These are phyloP conservation scores for Eulemur mongoz DNA, from an alignment of 2,797 vertebrate species.

Conservation along the genomic window DNA sequence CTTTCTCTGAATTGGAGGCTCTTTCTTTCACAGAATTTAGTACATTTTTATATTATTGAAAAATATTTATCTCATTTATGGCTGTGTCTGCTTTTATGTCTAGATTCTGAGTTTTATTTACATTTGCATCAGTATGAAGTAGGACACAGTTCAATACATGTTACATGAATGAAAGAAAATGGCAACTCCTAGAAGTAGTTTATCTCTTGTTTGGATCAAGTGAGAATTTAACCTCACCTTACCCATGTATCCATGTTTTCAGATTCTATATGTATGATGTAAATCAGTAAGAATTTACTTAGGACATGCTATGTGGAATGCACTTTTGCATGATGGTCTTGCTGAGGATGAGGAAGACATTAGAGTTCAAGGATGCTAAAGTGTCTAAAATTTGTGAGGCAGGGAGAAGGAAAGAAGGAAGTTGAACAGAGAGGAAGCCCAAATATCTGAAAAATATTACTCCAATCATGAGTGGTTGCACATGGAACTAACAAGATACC, in stretches of 20 bases:
- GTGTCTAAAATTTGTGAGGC: neutral
- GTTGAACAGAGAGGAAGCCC: neutral
- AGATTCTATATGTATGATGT: neutral
- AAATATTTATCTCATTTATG: neutral
- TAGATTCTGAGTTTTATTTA: neutral
- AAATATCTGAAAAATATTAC: neutral
- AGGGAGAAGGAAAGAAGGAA: neutral
- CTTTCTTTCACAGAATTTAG: neutral
- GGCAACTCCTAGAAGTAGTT: neutral
- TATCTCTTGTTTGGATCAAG: neutral
- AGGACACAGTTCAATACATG: neutral
- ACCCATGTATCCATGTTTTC: neutral
- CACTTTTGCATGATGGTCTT: neutral
- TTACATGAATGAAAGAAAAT: neutral
- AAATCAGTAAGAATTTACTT: neutral
- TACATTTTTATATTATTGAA: neutral
- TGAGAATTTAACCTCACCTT: neutral
- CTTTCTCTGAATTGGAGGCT: neutral
- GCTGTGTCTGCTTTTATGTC: neutral
- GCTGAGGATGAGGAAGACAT: neutral
- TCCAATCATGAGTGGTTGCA: neutral
- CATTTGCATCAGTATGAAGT: neutral
- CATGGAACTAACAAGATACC: neutral
- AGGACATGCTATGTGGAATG: neutral
- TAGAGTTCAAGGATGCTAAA: neutral